Conservation (phyloP, 2,888 invertebrate genomes). For the Acleris cristana region DNA sequence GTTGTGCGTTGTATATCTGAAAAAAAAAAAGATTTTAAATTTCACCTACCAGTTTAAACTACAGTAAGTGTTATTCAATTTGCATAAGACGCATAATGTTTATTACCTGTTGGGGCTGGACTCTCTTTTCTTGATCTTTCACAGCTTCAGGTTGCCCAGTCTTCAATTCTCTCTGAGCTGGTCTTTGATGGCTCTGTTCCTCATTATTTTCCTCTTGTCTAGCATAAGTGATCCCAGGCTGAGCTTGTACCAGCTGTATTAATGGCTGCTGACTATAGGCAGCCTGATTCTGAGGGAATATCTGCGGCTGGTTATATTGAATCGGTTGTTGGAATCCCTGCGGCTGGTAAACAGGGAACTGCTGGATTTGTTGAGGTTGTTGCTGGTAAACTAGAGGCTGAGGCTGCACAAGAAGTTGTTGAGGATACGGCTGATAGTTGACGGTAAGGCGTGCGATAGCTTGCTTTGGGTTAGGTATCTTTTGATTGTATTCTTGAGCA, state of each 20-base stretch:
- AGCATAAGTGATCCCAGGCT: slow-evolving; percentile 39
- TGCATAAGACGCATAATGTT: neutral
- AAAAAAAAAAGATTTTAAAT: slow-evolving; percentile 39
- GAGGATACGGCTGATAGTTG: slow-evolving; percentile 42
- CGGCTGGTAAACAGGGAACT: slow-evolving; percentile 32
- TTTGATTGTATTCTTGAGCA: slow-evolving; percentile 44
- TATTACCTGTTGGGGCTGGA: slow-evolving; percentile 22
- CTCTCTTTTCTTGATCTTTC: slow-evolving; percentile 39
- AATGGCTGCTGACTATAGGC: slow-evolving; percentile 37
- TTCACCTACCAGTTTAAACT: slow-evolving; percentile 4
- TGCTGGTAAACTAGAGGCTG: slow-evolving; percentile 39
- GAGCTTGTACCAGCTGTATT: slow-evolving; percentile 40
- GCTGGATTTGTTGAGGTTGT: slow-evolving; percentile 36
- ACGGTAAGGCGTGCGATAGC: slow-evolving; percentile 34
- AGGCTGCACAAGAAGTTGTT: slow-evolving; percentile 44
- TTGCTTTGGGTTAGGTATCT: slow-evolving; percentile 40
- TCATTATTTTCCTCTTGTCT: slow-evolving; percentile 35
- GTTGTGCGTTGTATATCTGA: slow-evolving; percentile 58
- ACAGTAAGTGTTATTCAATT: too few relatives aligned
- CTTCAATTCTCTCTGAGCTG: slow-evolving; percentile 42
- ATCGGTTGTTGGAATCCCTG: slow-evolving; percentile 31
- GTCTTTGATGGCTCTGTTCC: slow-evolving; percentile 40
- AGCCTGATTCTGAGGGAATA: slow-evolving; percentile 26
- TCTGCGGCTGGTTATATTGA: slow-evolving; percentile 41
- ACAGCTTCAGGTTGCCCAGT: slow-evolving; percentile 41